phyloP scores from a whole-genome alignment of 2,888 invertebrate species.

The Thecocarcelia acutangulata region DNA sequence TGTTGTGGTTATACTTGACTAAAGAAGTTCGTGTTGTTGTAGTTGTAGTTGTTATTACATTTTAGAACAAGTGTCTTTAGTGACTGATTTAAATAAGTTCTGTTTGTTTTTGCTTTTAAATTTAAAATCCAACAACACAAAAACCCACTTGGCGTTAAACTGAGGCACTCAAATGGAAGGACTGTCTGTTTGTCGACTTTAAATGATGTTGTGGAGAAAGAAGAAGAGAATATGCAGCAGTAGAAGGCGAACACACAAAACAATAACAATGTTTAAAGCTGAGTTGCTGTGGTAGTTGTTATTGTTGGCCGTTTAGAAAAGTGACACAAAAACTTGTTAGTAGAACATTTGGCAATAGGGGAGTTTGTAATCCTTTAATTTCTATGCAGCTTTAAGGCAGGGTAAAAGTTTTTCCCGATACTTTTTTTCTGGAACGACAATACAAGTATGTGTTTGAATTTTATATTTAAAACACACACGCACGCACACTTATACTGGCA shows the following conservation, averaged over 20 bases:
- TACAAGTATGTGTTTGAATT: conserved; percentile 3
- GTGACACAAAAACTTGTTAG: conserved; percentile 40
- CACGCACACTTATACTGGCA: conserved; percentile 10
- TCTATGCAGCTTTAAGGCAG: conserved; percentile 26
- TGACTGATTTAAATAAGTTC: conserved; percentile 30
- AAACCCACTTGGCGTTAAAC: conserved; percentile 60
- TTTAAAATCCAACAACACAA: conserved; percentile 29
- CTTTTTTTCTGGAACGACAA: conserved; percentile 6
- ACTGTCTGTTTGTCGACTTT: neutral
- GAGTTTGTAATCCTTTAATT: conserved; percentile 69
- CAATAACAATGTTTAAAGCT: conserved; percentile 23
- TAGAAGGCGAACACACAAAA: neutral
- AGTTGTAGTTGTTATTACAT: neutral
- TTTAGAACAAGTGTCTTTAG: conserved; percentile 46
- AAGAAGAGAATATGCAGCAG: neutral
- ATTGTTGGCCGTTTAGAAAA: conserved; percentile 32
- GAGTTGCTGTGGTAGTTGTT: conserved; percentile 16
- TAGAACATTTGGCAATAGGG: conserved; percentile 26
- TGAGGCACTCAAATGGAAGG: conserved; percentile 61
- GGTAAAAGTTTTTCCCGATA: conserved; percentile 37
- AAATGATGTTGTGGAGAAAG: neutral
- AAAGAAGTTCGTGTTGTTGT: neutral
- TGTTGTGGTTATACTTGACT: conserved; percentile 1
- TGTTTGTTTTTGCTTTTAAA: neutral
- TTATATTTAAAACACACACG: conserved; percentile 30